Conservation (phyloP, 2,797 vertebrate species). For the Danionella dracula region DNA sequence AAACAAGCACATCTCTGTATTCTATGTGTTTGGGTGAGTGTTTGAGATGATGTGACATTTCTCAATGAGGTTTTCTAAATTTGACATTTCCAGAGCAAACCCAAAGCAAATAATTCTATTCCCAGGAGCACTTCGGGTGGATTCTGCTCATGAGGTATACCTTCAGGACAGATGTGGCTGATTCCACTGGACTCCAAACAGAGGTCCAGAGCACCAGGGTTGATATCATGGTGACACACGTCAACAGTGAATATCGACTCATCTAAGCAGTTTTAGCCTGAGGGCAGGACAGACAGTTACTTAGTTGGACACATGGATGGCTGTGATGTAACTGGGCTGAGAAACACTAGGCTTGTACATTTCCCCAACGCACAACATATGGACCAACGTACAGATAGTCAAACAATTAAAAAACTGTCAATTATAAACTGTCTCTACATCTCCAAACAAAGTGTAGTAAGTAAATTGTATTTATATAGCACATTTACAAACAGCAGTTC, state of each 20-base stretch:
- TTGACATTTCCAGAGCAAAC: background rate
- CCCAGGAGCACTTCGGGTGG: background rate
- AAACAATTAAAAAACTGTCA: no score
- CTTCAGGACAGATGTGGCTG: background rate
- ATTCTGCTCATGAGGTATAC: background rate
- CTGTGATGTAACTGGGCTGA: background rate
- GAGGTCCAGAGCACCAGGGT: background rate
- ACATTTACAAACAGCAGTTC: no score
- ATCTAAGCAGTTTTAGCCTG: background rate
- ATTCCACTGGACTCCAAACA: background rate
- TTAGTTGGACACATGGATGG: constrained; percentile 5
- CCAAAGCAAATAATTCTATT: background rate
- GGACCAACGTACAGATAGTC: background rate
- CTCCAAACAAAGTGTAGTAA: no score
- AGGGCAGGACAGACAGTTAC: constrained; percentile 17
- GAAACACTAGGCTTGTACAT: constrained; percentile 1
- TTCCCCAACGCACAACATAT: background rate
- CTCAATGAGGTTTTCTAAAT: background rate
- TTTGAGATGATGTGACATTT: background rate
- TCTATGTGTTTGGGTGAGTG: background rate
- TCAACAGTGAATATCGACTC: constrained; percentile 25
- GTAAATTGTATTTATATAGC: no score
- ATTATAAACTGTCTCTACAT: no score
- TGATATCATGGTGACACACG: constrained; percentile 14
- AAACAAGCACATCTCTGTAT: background rate